These are phyloP conservation scores for Lepidocyrtoides sp. DNA, from an alignment of 2,888 invertebrate genomes.

Conservation along the genomic window DNA sequence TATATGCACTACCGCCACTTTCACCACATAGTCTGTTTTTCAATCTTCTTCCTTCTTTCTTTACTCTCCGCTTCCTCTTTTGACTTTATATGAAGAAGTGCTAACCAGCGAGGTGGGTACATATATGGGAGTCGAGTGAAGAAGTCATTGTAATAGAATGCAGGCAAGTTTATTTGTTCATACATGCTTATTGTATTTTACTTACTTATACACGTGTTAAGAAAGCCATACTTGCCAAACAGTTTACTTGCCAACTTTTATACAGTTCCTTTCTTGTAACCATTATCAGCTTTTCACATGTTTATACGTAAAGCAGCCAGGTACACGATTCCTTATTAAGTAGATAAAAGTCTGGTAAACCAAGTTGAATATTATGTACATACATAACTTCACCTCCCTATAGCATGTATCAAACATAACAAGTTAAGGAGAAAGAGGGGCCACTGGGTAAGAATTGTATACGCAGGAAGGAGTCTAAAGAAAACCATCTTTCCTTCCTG, in stretches of 20 bases:
- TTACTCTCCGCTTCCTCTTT: constrained; percentile 51
- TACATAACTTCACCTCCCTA: too few relatives aligned
- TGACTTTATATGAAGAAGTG: neutral
- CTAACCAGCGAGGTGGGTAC: neutral
- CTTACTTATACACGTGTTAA: neutral
- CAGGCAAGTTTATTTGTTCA: constrained; percentile 39
- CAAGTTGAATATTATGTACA: too few relatives aligned
- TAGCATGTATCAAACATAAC: too few relatives aligned
- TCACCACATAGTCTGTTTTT: constrained; percentile 66
- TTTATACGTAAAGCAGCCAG: neutral
- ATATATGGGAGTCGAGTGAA: neutral
- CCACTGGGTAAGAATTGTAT: neutral
- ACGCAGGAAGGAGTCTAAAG: constrained; percentile 30
- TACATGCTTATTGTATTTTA: too few relatives aligned
- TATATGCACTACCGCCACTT: constrained; percentile 63
- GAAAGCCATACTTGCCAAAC: neutral
- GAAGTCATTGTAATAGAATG: constrained; percentile 43
- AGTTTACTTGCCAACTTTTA: neutral
- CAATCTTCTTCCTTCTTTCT: neutral
- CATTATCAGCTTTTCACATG: neutral
- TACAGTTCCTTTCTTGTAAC: neutral
- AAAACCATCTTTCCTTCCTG: constrained; percentile 42
- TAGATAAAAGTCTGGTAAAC: too few relatives aligned
- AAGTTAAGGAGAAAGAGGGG: neutral
- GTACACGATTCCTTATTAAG: neutral